A percentile compares a stretch with the other conserved stretches of the same genome.
Conservation (phyloP, 1,140 invertebrate genomes). For the Amphibalanus amphitrite region DNA sequence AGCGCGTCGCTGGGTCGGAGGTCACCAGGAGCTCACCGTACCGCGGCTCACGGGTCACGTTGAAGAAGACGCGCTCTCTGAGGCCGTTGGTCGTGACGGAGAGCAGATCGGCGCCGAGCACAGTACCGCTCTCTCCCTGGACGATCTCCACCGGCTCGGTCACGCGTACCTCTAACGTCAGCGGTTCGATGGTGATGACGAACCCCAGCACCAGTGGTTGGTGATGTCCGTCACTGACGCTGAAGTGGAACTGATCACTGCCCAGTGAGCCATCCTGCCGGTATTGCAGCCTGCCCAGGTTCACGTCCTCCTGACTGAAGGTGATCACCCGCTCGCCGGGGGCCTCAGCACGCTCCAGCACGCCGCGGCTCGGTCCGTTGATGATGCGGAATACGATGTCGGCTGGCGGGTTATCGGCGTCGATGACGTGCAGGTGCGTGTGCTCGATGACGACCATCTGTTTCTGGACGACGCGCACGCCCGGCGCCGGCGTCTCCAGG, state of each 20-base stretch:
- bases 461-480: conserved; percentile 43
- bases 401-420: conserved; percentile 62
- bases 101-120: conserved; percentile 46
- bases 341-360: conserved; percentile 38
- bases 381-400: conserved; percentile 78
- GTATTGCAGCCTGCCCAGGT: conserved; percentile 60
- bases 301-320: conserved; percentile 77
- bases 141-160: conserved; percentile 26
- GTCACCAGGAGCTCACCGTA: conserved; percentile 37
- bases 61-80: conserved; percentile 53
- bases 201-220: conserved; percentile 41
- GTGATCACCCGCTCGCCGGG: conserved; percentile 26
- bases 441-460: conserved; percentile 23
- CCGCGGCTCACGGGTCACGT: conserved; percentile 39
- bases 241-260: conserved; percentile 66
- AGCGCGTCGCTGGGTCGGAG: conserved; percentile 42
- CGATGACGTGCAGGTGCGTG: conserved; percentile 62
- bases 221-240: conserved; percentile 76
- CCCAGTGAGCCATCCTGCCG: conserved; percentile 62
- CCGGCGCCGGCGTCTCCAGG: conserved; percentile 53
- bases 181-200: conserved; percentile 59
- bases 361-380: conserved; percentile 48
- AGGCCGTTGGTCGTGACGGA: conserved; percentile 62
- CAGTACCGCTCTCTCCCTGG: conserved; percentile 63
- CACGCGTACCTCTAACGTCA: conserved; percentile 48